phyloP scores from a whole-genome alignment of 2,888 invertebrate species.

The Eulithis testata region DNA sequence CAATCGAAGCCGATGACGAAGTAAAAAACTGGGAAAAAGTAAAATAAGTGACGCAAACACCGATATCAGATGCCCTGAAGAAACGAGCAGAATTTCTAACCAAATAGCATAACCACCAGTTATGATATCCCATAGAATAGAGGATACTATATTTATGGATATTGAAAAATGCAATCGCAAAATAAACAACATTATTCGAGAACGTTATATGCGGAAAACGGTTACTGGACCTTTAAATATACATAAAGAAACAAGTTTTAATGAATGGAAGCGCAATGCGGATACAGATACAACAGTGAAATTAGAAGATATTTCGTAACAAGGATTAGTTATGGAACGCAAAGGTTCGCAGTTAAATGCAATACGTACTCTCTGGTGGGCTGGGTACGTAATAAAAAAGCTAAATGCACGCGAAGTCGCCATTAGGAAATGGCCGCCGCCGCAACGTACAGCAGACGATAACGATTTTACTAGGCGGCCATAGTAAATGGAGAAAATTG shows the following conservation, averaged over 20 bases:
- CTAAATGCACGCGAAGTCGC: constrained; percentile 78
- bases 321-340: constrained; percentile 34
- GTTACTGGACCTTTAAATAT: constrained; percentile 23
- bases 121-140: constrained; percentile 55
- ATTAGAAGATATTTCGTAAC: constrained; percentile 30
- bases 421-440: constrained; percentile 79
- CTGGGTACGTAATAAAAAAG: constrained; percentile 66
- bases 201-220: constrained; percentile 34
- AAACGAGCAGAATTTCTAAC: constrained; percentile 38
- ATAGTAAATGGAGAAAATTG: constrained; percentile 80
- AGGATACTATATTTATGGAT: constrained; percentile 58
- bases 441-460: constrained; percentile 67
- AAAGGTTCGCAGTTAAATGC: constrained; percentile 49
- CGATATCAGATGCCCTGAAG: constrained; percentile 33
- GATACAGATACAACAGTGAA: constrained; percentile 27
- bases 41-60: constrained; percentile 36
- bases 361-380: constrained; percentile 50
- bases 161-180: constrained; percentile 54
- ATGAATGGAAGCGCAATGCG: constrained; percentile 31
- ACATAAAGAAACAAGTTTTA: constrained; percentile 19
- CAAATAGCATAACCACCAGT: constrained; percentile 52
- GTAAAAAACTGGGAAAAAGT: constrained; percentile 44
- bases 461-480: constrained; percentile 78
- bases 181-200: constrained; percentile 47
- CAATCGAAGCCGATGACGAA: constrained; percentile 52